Evolutionary conservation across 2,888 invertebrate species (phyloP), one percentile per base, ranked within the genome.

Genomic region (Lamellibrachia columna): DNA sequence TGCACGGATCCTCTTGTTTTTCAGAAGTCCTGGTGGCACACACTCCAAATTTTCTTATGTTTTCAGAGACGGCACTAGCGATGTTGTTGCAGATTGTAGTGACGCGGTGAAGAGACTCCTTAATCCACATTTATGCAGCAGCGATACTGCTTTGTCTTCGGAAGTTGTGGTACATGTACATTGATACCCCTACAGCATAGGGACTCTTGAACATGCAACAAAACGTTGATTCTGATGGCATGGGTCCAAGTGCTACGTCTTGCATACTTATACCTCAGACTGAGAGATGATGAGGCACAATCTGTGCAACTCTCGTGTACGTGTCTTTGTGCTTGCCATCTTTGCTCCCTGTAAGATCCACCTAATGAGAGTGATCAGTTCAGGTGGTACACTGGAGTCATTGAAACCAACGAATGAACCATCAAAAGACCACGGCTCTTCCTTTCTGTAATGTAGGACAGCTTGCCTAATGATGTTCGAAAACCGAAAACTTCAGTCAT

Each of bases 21-120:
- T 15, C 1, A 90, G 90, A 40, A 92, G 90, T 11, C 90, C 90
- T 53, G 90, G 28, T 90, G 92, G 92, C 28, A 92, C 90, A 90
- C 53, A 92, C 92, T 90, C 90, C 92, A 75, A 52, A 75, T 40
- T 92, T 7, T 75, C 53, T 92, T 28, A 92, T 92, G 7, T 92
- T 92, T n/a, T 92, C 28, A 75, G 92, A 92, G 40, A 92, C 28
- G 6, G 92, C 92, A 92, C 40, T 28, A 7, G 92, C 92, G 9
- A 92, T 92, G 58, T 15, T 92, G 52, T 92, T 58, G 55, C 75
- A 75, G 11, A 91, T 91, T 90, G 4, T 15, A 90, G 52, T 90
- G 22, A 90, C 90, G 11, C 40, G 2, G 9, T 90, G 7, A 90
- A 90, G 90, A 90, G 90, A 90, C 15, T 28, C n/a, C 40, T n/a